A percentile compares a stretch with the other conserved stretches of the same genome.
phyloP scores from a whole-genome alignment of 2,888 invertebrate species.

The Thereva unica region DNA sequence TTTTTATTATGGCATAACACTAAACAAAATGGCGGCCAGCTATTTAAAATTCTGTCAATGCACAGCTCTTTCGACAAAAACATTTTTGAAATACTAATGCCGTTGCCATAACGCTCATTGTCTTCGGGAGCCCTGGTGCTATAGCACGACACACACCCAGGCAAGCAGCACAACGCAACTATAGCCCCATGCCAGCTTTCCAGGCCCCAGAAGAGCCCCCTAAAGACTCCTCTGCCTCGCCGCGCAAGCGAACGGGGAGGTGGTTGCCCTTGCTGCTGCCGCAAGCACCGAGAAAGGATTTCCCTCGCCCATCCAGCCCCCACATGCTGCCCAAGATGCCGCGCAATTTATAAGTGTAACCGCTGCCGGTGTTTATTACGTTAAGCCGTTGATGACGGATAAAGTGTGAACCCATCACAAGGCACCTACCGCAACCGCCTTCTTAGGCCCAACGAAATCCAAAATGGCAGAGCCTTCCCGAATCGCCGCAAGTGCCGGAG shows the following conservation, averaged over 20 bases:
- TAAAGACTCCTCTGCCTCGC: background rate
- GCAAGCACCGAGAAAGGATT: constrained; percentile 25
- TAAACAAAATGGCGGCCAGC: constrained; percentile 41
- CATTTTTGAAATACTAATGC: constrained; percentile 45
- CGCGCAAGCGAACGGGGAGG: background rate
- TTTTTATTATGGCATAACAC: constrained; percentile 39
- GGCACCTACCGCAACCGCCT: constrained; percentile 8
- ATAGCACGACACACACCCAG: constrained; percentile 9
- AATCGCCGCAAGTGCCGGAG: constrained; percentile 11
- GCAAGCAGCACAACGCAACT: background rate
- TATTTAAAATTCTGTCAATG: constrained; percentile 44
- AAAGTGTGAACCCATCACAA: constrained; percentile 10
- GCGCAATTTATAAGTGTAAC: background rate
- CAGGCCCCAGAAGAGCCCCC: background rate
- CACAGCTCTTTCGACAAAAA: constrained; percentile 43
- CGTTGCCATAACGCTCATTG: constrained; percentile 33
- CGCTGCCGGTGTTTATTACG: background rate
- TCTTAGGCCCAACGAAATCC: background rate
- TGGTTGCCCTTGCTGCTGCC: background rate
- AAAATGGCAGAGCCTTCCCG: constrained; percentile 27
- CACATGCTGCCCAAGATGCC: constrained; percentile 8
- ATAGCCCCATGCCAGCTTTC: background rate
- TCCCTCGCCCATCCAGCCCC: constrained; percentile 12
- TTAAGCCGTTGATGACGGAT: constrained; percentile 3
- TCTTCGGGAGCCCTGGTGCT: constrained; percentile 9